Evolutionary conservation across 2,113 vertebrate species (phyloP).

Genomic region (Gymnobelideus leadbeateri): DNA sequence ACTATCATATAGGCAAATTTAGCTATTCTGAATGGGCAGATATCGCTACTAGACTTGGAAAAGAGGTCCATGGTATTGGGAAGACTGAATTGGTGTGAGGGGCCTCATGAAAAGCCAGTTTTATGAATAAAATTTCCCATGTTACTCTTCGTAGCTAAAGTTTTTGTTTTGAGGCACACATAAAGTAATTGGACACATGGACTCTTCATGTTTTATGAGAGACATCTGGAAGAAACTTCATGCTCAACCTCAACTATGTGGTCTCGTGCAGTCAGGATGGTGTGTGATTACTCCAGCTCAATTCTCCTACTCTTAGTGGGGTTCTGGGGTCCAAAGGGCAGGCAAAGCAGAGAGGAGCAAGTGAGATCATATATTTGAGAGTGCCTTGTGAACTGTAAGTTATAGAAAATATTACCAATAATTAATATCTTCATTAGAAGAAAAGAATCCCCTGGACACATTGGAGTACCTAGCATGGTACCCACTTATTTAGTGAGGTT

Average conservation of each 20-base stretch:
- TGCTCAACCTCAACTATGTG: neutral
- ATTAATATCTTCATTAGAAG: neutral
- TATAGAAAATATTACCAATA: neutral
- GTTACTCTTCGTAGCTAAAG: neutral
- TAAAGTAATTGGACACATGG: constrained; percentile 1
- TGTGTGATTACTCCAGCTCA: neutral
- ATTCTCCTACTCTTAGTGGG: neutral
- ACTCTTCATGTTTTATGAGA: constrained; percentile 31
- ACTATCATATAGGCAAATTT: neutral
- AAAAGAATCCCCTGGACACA: neutral
- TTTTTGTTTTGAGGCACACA: constrained; percentile 25
- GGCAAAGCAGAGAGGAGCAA: neutral
- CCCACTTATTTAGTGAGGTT: neutral
- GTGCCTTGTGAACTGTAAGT: neutral
- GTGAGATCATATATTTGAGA: neutral
- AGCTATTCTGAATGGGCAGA: neutral
- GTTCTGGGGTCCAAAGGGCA: neutral
- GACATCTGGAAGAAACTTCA: constrained; percentile 24
- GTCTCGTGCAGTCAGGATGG: neutral
- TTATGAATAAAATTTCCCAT: constrained; percentile 19
- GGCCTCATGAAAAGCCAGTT: neutral
- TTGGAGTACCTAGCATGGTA: neutral
- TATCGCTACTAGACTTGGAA: neutral
- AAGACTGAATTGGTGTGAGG: neutral
- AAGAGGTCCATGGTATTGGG: neutral